A percentile compares a stretch with the other conserved stretches of the same genome.
Conservation (phyloP, 2,888 invertebrate species). For the Hirudinaria manillensis region DNA sequence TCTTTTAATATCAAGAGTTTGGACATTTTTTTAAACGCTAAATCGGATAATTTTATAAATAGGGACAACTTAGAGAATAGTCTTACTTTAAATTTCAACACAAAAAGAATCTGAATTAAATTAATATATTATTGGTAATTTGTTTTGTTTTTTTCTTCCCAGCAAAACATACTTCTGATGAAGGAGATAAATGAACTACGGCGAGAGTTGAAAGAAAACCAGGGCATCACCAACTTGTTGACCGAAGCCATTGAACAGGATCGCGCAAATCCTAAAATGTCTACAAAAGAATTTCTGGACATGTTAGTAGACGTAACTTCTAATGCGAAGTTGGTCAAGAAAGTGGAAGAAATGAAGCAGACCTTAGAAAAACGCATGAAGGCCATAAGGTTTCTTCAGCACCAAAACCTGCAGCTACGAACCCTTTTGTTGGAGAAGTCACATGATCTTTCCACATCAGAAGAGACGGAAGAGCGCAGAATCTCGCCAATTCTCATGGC, state of each 20-base stretch:
- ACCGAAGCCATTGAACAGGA: conserved; percentile 27
- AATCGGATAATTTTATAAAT: too few species aligned
- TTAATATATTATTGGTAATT: too few species aligned
- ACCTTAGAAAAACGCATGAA: conserved; percentile 14
- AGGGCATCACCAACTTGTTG: conserved; percentile 22
- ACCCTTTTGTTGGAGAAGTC: too few species aligned
- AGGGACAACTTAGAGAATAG: too few species aligned
- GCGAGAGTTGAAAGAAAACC: conserved; percentile 19
- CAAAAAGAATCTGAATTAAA: too few species aligned
- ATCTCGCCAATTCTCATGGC: too few species aligned
- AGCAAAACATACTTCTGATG: conserved; percentile 30
- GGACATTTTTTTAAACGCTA: not conserved
- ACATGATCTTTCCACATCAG: too few species aligned
- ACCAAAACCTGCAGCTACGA: conserved; percentile 4
- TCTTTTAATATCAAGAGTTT: too few species aligned
- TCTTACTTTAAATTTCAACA: too few species aligned
- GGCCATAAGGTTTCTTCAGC: conserved; percentile 14
- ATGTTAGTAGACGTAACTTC: conserved; percentile 20
- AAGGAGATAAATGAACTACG: conserved; percentile 23
- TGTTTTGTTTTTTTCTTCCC: not conserved
- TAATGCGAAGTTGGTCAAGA: conserved; percentile 23
- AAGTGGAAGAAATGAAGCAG: conserved; percentile 25
- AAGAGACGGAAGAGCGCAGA: too few species aligned
- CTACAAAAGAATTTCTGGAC: conserved; percentile 25
- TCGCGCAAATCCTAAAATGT: conserved; percentile 21